Conservation (phyloP, 2,797 vertebrate species). For the Notamacropus eugenii region DNA sequence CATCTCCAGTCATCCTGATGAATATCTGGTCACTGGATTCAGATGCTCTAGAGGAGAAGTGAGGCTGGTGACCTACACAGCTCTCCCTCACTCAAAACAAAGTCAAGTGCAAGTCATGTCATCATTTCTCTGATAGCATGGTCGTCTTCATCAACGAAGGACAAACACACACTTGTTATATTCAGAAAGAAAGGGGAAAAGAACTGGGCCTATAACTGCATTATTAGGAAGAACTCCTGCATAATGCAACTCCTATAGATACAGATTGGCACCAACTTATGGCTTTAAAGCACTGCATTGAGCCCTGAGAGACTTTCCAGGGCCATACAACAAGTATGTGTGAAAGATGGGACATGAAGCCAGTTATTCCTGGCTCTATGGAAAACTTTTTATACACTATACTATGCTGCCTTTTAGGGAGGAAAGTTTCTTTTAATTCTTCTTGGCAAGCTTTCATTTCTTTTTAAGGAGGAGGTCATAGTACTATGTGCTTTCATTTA, state of each 20-base stretch:
- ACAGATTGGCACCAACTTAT: neutral
- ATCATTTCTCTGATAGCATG: too few relatives aligned
- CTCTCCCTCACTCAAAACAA: too few relatives aligned
- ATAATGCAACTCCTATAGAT: neutral
- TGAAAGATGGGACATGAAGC: neutral
- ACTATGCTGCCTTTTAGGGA: neutral
- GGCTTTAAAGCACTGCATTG: neutral
- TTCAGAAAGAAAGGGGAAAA: neutral
- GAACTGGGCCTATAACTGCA: neutral
- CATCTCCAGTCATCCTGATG: too few relatives aligned
- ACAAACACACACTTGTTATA: neutral
- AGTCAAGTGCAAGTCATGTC: too few relatives aligned
- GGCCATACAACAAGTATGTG: neutral
- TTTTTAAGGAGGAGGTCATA: neutral
- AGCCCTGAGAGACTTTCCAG: neutral
- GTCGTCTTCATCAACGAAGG: too few relatives aligned
- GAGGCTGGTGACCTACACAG: too few relatives aligned
- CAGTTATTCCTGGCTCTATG: neutral
- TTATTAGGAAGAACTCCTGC: neutral
- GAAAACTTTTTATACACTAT: neutral
- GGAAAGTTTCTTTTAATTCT: neutral
- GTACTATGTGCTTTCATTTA: neutral
- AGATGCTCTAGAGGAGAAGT: too few relatives aligned
- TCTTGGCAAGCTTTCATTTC: neutral
- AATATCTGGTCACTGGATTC: too few relatives aligned